A percentile compares a stretch with the other conserved stretches of the same genome.
Evolutionary conservation across 1,140 invertebrate species (phyloP).

Genomic region (Semibalanus balanoides): DNA sequence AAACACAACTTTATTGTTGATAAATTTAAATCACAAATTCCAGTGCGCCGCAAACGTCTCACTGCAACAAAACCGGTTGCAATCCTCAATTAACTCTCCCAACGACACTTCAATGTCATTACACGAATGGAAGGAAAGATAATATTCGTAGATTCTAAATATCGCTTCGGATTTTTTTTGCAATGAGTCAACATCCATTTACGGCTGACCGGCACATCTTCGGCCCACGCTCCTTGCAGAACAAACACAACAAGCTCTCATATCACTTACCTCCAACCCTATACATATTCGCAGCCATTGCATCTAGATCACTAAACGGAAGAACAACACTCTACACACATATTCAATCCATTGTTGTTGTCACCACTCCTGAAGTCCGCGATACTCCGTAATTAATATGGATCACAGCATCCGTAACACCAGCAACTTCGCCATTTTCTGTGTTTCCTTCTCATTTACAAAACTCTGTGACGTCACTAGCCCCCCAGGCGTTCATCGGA

Average conservation of each 20-base stretch:
- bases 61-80: neutral
- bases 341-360: neutral
- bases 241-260: neutral
- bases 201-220: neutral
- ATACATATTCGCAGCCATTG: neutral
- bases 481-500: neutral
- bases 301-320: neutral
- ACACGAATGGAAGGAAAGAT: no score
- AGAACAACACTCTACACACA: neutral
- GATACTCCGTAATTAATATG: neutral
- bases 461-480: neutral
- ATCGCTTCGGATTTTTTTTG: no score
- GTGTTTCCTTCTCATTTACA: neutral
- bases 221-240: neutral
- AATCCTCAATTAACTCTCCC: no score
- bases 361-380: neutral
- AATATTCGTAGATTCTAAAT: no score
- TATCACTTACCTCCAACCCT: neutral
- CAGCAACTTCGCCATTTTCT: neutral
- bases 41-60: neutral
- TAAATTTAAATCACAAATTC: no score
- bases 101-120: no score
- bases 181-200: neutral
- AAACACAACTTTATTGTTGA: no score
- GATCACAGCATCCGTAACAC: neutral